phyloP scores from a whole-genome alignment of 2,888 invertebrate genomes.

The Adelphocoris suturalis region DNA sequence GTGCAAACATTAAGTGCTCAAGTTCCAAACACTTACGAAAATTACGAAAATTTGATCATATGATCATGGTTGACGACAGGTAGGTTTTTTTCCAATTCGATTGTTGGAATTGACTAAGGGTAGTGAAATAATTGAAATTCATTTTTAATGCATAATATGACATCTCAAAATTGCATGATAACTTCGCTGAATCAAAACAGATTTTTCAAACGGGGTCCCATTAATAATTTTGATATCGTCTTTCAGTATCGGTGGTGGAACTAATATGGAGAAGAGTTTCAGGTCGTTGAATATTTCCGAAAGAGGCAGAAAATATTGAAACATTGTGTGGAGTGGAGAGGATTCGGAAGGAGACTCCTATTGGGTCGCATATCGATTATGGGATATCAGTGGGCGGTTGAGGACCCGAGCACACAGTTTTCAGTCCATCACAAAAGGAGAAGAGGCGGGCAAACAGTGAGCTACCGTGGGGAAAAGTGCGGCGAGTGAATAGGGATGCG shows the following conservation, averaged over 20 bases:
- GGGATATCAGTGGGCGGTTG: constrained; percentile 32
- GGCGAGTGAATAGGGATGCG: neutral
- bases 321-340: neutral
- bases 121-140: too few species aligned
- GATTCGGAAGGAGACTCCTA: neutral
- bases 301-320: constrained; percentile 3
- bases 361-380: constrained; percentile 36
- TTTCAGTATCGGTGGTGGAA: neutral
- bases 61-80: too few species aligned
- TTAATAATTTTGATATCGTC: neutral
- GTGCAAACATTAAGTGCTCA: too few species aligned
- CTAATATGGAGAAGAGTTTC: neutral
- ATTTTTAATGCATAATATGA: too few species aligned
- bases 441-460: constrained; percentile 27
- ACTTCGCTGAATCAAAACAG: too few species aligned
- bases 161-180: too few species aligned
- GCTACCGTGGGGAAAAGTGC: neutral
- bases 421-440: constrained; percentile 31
- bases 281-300: neutral
- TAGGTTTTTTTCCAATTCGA: too few species aligned
- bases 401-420: constrained; percentile 25
- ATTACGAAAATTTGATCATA: too few species aligned
- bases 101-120: too few species aligned
- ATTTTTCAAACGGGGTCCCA: too few species aligned
- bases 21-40: too few species aligned